Conservation (phyloP, 2,888 invertebrate genomes). For the Dioctria linearis region DNA sequence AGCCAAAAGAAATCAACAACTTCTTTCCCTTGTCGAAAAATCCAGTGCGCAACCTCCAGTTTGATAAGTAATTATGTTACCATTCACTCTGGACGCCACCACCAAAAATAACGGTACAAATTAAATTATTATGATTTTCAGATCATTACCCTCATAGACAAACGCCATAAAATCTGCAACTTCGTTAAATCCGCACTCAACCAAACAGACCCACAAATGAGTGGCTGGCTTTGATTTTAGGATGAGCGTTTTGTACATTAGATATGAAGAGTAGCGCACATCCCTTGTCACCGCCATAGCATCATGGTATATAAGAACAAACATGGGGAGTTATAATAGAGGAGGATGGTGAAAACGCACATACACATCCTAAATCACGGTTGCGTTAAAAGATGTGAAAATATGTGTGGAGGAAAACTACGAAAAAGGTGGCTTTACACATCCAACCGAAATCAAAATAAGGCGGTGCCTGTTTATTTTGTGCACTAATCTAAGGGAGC, state of each 20-base stretch:
- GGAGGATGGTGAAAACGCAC: constrained; percentile 7
- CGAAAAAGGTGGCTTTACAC: constrained; percentile 20
- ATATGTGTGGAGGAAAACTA: constrained; percentile 23
- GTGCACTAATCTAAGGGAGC: constrained; percentile 8
- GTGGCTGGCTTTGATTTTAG: constrained; percentile 49
- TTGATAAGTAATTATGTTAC: neutral
- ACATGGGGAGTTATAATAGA: neutral
- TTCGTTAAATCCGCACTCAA: constrained; percentile 38
- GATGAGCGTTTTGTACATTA: constrained; percentile 6
- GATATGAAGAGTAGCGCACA: neutral
- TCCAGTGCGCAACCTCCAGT: constrained; percentile 31
- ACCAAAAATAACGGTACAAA: constrained; percentile 15
- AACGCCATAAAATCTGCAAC: constrained; percentile 42
- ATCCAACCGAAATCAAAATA: constrained; percentile 25
- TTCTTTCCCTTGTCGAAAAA: neutral
- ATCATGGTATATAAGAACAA: neutral
- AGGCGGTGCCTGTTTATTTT: constrained; percentile 40
- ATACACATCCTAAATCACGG: neutral
- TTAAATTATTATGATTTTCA: constrained; percentile 41
- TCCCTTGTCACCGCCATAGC: neutral
- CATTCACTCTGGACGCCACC: neutral
- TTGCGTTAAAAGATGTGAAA: constrained; percentile 14
- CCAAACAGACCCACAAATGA: constrained; percentile 44
- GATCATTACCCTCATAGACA: constrained; percentile 48
- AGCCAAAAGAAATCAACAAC: neutral